phyloP scores from a whole-genome alignment of 2,113 vertebrate species.

The Martes martes region DNA sequence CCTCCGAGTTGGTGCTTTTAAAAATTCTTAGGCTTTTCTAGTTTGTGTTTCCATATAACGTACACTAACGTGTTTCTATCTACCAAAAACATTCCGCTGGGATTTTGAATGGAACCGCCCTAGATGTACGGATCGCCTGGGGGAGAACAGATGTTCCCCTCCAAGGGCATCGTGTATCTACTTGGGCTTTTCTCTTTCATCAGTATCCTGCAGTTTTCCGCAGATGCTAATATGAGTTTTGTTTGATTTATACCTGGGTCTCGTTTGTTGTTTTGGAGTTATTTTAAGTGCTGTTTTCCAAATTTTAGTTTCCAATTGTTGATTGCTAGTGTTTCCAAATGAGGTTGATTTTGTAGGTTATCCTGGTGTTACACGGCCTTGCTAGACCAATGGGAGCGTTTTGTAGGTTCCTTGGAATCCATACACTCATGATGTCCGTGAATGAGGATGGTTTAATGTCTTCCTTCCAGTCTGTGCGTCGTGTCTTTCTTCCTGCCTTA shows the following conservation, averaged over 20 bases:
- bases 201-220: background rate
- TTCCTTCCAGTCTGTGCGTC: background rate
- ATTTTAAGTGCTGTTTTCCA: background rate
- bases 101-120: background rate
- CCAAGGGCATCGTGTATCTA: background rate
- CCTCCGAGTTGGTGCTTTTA: background rate
- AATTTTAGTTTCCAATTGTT: background rate
- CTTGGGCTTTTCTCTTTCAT: background rate
- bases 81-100: no score
- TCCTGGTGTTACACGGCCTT: background rate
- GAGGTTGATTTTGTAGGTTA: background rate
- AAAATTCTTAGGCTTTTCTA: background rate
- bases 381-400: background rate
- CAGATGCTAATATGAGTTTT: background rate
- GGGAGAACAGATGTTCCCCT: no score
- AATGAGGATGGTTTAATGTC: background rate
- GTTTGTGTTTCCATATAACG: background rate
- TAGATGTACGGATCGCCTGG: background rate
- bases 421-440: background rate
- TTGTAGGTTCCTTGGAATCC: background rate
- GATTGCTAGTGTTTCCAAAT: background rate
- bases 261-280: background rate
- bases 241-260: background rate
- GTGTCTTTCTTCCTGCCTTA: background rate
- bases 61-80: background rate